Evolutionary conservation across 1,140 invertebrate species (phyloP).

Genomic region (Zeugodacus cucurbitae): DNA sequence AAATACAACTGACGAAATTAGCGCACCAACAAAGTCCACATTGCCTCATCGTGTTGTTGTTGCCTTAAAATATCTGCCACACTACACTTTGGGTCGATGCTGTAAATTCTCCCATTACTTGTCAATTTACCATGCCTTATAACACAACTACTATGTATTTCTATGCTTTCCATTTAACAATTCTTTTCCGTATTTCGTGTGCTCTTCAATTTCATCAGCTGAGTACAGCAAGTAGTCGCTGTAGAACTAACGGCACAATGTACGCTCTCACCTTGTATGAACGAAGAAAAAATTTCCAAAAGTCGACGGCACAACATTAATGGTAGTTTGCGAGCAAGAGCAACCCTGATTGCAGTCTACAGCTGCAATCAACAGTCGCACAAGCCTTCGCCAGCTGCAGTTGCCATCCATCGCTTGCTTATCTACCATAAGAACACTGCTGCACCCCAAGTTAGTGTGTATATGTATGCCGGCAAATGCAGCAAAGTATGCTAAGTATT

Average conservation of each 20-base stretch:
- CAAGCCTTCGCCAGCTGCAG: not conserved
- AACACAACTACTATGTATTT: not conserved
- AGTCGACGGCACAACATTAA: not conserved
- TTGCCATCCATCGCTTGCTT: not conserved
- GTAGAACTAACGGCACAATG: not conserved
- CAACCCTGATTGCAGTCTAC: conserved; percentile 6
- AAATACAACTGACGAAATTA: no score
- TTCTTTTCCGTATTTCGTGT: not conserved
- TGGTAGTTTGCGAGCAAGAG: not conserved
- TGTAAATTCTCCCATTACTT: not conserved
- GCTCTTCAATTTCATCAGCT: not conserved
- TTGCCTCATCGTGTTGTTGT: no score
- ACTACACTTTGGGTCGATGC: not conserved
- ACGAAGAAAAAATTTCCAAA: not conserved
- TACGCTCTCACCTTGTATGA: not conserved
- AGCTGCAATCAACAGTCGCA: conserved; percentile 33
- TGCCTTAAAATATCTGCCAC: no score
- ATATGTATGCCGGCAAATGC: not conserved
- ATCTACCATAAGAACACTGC: not conserved
- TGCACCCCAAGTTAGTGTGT: not conserved
- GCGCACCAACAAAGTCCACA: no score
- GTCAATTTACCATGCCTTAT: not conserved
- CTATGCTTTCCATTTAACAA: not conserved
- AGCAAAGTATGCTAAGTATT: conserved; percentile 15
- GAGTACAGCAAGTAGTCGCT: not conserved